Base-by-base conservation (phyloP, 2,113 vertebrate genomes). In the Thunnus thynnus region DNA sequence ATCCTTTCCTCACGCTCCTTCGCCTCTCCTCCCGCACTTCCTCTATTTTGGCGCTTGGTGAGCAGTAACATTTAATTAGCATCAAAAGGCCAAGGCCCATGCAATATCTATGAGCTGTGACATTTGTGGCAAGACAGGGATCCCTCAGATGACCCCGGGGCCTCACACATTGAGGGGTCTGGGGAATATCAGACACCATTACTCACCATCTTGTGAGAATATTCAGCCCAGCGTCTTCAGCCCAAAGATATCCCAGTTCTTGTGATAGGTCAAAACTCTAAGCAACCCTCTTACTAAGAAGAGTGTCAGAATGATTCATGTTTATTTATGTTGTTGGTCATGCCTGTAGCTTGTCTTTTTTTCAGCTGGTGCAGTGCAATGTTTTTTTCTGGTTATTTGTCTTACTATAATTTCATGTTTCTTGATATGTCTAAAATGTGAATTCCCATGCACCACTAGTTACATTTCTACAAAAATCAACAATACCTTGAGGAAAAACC, bases 21-120 rank as follows among this genome's bases (percentile, higher is more conserved):
- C 22, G 22, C 22, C 14, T 71, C n/a, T 18, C 1, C 50, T 63
- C 50, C 41, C 50, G 10, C 61, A 22, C 63, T 80, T 72, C n/a
- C 54, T 73, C 54, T 22, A 62, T 66, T 58, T 25, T 54, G 46
- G 78, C 22, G 18, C 68, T 82, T 56, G 47, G 77, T 55, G 64
- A 90, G 88, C 84, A 85, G 88, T 90, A 87, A 69, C 88, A 73
- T 89, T 84, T 85, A 91, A 93, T 93, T 88, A 87, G 50, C 91
- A 82, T 91, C 84, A 92, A 90, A 89, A 85, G 82, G 76, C 75
- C 1, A 27, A 67, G 32, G 32, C 76, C 47, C 68, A 82, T 86
- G 81, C 68, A 86, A 69, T 87, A 78, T 82, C 80, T 86, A 86
- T 89, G 90, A 91, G 89, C 80, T 71, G 55, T 91, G 90, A 89